Evolutionary conservation across 2,797 vertebrate genomes (phyloP), one percentile per base, ranked within the genome.

Genomic region (Pantherophis alleghaniensis): DNA sequence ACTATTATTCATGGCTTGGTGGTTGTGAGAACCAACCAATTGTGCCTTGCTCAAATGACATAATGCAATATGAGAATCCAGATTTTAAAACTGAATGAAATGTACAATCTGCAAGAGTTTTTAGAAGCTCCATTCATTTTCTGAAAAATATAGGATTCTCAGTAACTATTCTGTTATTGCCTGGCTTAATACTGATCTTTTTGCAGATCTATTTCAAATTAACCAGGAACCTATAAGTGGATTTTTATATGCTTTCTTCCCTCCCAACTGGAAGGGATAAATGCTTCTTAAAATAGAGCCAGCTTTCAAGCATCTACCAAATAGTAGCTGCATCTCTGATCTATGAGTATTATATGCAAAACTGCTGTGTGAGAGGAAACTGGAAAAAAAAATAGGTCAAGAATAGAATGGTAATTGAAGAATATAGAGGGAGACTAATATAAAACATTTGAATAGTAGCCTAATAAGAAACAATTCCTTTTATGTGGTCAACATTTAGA

Each of bases 331-430:
- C 57, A 91, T 86, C 24, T 88, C 90, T 83, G 66, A 93, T 88
- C 56, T 89, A 88, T 88, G 63, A 24, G 42, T 89, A n/a, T 83
- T 61, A 91, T 42, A 88, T 24, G 59, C 28, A 88, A 74, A 93
- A 91, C 28, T 61, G 86, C 63, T 74, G 66, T 60, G 22, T 56
- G 57, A 55, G 59, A 47, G 87, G 69, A 60, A 91, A 55, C 47
- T 86, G 79, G 79, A 37, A 37, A 59, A 66, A 83, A 83, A 83
- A 92, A 92, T 91, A 93, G 86, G 86, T 26, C 87, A 88, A 89
- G 42, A 91, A 86, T 63, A 5, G 51, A 91, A 89, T 89, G 83
- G 87, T 83, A 93, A 89, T 89, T 89, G 93, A 61, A 91, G 51
- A 63, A 91, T 86, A 69, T 37, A 26, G 59, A 91, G 57, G 63